Evolutionary conservation across 2,888 invertebrate genomes (phyloP).

Genomic region (Gymnosoma rotundatum): DNA sequence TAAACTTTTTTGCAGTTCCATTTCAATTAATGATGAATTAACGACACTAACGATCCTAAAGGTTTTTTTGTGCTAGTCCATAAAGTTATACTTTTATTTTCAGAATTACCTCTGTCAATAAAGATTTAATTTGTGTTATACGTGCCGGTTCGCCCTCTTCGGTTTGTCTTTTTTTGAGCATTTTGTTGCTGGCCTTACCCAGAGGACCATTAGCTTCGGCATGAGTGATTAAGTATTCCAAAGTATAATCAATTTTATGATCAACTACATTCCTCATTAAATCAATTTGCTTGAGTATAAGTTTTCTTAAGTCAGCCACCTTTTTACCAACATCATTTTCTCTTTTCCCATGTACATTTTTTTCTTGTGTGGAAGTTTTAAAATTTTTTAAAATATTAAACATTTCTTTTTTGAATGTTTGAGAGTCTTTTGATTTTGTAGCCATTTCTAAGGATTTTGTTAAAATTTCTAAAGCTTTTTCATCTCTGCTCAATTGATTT

Average conservation of each 20-base stretch:
- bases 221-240: conserved; percentile 75
- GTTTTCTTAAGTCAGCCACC: conserved; percentile 74
- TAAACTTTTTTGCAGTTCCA: too few relatives aligned
- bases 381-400: conserved; percentile 64
- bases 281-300: conserved; percentile 76
- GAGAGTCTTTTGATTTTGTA: conserved; percentile 73
- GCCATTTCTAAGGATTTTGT: conserved; percentile 78
- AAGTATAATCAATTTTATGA: conserved; percentile 76
- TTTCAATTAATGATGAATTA: too few relatives aligned
- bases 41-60: too few relatives aligned
- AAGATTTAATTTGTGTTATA: conserved; percentile 74
- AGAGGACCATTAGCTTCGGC: conserved; percentile 73
- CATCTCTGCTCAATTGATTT: conserved; percentile 77
- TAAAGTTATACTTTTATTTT: too few relatives aligned
- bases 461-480: conserved; percentile 78
- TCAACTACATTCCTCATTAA: conserved; percentile 76
- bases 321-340: conserved; percentile 62
- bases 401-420: conserved; percentile 75
- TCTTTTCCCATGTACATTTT: background rate
- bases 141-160: conserved; percentile 61
- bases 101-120: conserved; percentile 74
- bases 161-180: conserved; percentile 68
- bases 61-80: too few relatives aligned
- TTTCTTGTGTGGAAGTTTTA: conserved; percentile 24
- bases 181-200: conserved; percentile 74